Evolutionary conservation across 1,140 invertebrate species (phyloP).

Genomic region (Trichonephila clavata): DNA sequence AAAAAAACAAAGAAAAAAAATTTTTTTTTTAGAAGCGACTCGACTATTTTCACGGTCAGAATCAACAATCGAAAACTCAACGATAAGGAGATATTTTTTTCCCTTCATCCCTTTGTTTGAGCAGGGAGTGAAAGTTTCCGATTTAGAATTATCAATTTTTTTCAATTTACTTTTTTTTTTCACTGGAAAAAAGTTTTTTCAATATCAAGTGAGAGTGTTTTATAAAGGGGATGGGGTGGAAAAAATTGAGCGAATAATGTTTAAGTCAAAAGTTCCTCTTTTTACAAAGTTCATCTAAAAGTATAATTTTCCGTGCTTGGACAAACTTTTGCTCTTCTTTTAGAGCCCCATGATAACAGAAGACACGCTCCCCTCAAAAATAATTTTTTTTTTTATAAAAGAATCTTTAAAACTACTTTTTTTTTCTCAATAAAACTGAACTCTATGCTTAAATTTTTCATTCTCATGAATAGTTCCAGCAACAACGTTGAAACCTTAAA

Average conservation of each 20-base stretch:
- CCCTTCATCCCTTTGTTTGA: not conserved
- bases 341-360: not conserved
- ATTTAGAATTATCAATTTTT: slow-evolving; percentile 59
- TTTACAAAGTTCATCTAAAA: slow-evolving; percentile 74
- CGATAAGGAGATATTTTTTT: slow-evolving; percentile 8
- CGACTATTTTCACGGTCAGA: slow-evolving; percentile 49
- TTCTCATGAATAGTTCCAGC: not conserved
- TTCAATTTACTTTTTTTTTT: slow-evolving; percentile 22
- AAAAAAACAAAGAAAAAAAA: not conserved
- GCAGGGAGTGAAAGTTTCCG: slow-evolving; percentile 38
- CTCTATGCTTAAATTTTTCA: slow-evolving; percentile 15
- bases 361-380: slow-evolving; percentile 53
- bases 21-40: too few species aligned
- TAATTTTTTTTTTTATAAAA: slow-evolving; percentile 15
- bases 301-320: slow-evolving; percentile 74
- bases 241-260: slow-evolving; percentile 71
- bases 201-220: not conserved
- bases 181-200: not conserved
- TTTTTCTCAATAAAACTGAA: slow-evolving; percentile 15
- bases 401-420: slow-evolving; percentile 12
- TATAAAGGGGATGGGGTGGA: slow-evolving; percentile 32
- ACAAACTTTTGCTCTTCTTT: slow-evolving; percentile 68
- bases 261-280: slow-evolving; percentile 76
- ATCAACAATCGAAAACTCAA: slow-evolving; percentile 68
- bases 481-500: slow-evolving; percentile 24